phyloP scores from a whole-genome alignment of 2,113 vertebrate genomes.

The Bubo blakistoni region DNA sequence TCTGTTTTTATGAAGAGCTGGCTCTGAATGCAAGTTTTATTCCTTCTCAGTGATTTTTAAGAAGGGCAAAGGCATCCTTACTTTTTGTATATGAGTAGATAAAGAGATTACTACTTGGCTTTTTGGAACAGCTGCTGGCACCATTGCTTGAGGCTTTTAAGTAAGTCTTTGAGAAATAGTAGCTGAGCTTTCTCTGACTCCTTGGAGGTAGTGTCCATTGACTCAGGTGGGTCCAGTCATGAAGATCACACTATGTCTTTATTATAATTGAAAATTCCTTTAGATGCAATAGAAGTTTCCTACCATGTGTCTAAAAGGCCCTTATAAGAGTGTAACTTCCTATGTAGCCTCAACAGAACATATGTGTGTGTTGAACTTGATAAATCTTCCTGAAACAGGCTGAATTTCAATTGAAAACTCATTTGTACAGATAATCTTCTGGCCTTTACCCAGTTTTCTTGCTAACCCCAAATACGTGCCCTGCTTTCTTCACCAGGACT shows the following conservation, averaged over 20 bases:
- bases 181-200: neutral
- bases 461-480: neutral
- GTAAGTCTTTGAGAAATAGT: neutral
- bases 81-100: neutral
- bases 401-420: neutral
- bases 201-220: neutral
- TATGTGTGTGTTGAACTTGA: neutral
- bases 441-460: neutral
- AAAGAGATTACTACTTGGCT: neutral
- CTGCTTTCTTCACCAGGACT: conserved; percentile 78
- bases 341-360: neutral
- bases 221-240: neutral
- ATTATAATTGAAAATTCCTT: neutral
- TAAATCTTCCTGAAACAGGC: neutral
- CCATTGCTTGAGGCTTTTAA: neutral
- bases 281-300: neutral
- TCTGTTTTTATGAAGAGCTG: neutral
- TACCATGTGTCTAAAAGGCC: neutral
- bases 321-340: neutral
- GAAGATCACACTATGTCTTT: neutral
- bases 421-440: neutral
- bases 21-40: neutral
- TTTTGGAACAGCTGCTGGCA: neutral
- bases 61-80: neutral
- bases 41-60: neutral